Evolutionary conservation across 2,797 vertebrate genomes (phyloP), one percentile per base, ranked within the genome.

Genomic region (Crax fasciolata): DNA sequence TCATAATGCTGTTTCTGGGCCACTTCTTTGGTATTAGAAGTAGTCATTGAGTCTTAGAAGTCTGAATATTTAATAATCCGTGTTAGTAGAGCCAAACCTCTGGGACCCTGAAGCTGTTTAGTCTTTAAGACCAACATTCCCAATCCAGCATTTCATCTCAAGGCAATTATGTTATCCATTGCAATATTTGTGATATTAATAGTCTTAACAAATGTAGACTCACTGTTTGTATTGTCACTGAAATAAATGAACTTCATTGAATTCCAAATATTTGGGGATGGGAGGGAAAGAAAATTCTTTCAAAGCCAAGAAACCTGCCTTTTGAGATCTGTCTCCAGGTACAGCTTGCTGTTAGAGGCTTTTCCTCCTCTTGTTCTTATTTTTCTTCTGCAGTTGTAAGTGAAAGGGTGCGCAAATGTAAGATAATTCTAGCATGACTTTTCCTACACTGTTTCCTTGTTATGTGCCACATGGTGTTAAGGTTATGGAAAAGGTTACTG

Each of bases 351-450:
- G 6, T 46, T 71, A 67, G 55, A 30, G 20, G 48, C 2, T 49
- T 82, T 87, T 87, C n/a, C 2, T 90, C 7, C 7, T 86, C 15
- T 66, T 38, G 43, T 70, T 78, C 1, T 7, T 25, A 41, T 30
- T 62, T 51, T n/a, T 16, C 16, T 41, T 19, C 76, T 85, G 19
- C 41, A 71, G 20, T 54, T 78, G 3, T 27, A 67, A 84, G n/a
- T 43, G 23, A 74, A 77, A 67, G 41, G 23, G 17, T 88, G 41
- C 24, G 43, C n/a, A 83, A 84, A 84, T 67, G 55, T 85, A 59
- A 85, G 84, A 63, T 66, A 87, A 68, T 88, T 88, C 39, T 62
- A 63, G 61, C 32, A 41, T 78, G 73, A 84, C 32, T 59, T 85
- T 79, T 84, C n/a, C 87, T 82, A 23, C 70, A 38, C 49, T 4